Evolutionary conservation across 1,140 invertebrate genomes (phyloP), one percentile per base, ranked within the genome.

Genomic region (Lepeophtheirus salmonis): DNA sequence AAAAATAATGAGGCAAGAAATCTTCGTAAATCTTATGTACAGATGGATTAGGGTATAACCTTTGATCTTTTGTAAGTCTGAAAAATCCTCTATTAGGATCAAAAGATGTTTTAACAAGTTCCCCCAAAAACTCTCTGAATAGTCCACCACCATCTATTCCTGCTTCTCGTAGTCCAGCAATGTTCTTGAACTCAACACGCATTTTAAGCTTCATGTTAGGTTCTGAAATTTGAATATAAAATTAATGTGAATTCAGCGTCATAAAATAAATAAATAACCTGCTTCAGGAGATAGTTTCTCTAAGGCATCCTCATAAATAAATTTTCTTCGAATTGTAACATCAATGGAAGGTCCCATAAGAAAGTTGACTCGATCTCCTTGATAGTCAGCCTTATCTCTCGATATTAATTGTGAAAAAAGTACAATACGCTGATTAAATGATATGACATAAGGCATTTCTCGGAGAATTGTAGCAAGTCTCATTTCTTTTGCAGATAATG

Each of bases 31-130:
- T 70, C 17, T 88, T 70, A 62, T 83, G 77, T 10, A 90, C 88
- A 48, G 84, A 83, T 0, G 92, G 92, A 73, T 96, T 97, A 0
- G 94, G 94, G 72, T 97, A 97, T 10, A 97, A 70, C 70, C 88
- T 81, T 67, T 92, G 89, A 67, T 97, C 89, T 63, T 82, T 83
- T 0, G 91, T 97, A 14, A 90, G 75, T 56, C 83, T 72, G 70
- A 97, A 97, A 67, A 97, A 86, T 0, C 92, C 94, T 48, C 91
- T 76, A 70, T 96, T 97, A 0, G 94, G 92, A 75, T 98, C 90
- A 70, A 97, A 97, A 0, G 87, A 86, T 0, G 90, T 92, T 71
- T 90, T 92, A 3, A 97, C 72, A 3, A 97, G 73, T 69, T 92
- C 88, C 1, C 83, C 85, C 0, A 91, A 72, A 70, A 92, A 94